A percentile compares a stretch with the other conserved stretches of the same genome.
Conservation (phyloP, 2,888 invertebrate species). For the Dolichopus griseipennis region DNA sequence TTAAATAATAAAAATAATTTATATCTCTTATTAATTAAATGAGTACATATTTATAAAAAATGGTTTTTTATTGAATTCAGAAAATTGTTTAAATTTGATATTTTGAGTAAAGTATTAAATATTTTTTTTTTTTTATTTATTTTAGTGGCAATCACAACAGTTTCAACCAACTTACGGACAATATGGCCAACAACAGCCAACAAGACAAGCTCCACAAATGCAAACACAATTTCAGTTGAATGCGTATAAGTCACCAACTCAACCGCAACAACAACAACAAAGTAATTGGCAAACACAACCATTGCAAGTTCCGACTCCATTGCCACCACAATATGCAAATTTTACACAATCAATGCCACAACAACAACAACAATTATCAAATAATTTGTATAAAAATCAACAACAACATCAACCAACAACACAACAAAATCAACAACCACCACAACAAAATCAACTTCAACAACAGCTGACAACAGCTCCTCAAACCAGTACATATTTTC, state of each 20-base stretch:
- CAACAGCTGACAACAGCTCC: not conserved
- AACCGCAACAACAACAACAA: not conserved
- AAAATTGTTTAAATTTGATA: too few relatives aligned
- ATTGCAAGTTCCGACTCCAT: not conserved
- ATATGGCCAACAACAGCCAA: not conserved
- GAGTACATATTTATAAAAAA: too few relatives aligned
- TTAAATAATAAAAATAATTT: too few relatives aligned
- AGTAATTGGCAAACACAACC: not conserved
- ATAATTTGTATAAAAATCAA: slow-evolving; percentile 17
- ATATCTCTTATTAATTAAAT: too few relatives aligned
- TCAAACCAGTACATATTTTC: slow-evolving; percentile 7
- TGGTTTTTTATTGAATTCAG: too few relatives aligned
- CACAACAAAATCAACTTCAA: slow-evolving; percentile 14
- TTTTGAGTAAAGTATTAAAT: too few relatives aligned
- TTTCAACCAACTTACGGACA: not conserved
- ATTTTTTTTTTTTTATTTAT: not conserved
- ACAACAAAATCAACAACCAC: slow-evolving; percentile 12
- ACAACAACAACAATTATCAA: slow-evolving; percentile 18
- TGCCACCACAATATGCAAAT: slow-evolving; percentile 12
- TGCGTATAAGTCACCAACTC: not conserved
- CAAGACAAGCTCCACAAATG: not conserved
- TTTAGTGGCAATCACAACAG: not conserved
- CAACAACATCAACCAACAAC: slow-evolving; percentile 13
- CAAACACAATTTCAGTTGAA: not conserved
- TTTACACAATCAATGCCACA: slow-evolving; percentile 15